Evolutionary conservation across 2,797 vertebrate species (phyloP).

Genomic region (Onychomys leucogaster): DNA sequence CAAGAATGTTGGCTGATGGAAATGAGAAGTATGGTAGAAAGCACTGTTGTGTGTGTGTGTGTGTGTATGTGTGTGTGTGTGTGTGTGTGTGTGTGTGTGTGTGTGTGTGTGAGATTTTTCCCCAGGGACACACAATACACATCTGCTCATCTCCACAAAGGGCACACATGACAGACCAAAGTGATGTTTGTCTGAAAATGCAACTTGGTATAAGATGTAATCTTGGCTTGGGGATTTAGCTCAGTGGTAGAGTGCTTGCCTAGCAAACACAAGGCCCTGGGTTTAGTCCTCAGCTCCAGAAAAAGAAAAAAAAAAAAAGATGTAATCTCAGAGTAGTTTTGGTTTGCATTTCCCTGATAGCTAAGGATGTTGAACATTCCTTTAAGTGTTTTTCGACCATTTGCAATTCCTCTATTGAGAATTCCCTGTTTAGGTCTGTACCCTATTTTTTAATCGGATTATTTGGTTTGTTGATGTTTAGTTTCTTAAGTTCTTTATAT

Average conservation of each 20-base stretch:
- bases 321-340: background rate
- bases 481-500: background rate
- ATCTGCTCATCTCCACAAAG: background rate
- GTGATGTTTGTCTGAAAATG: background rate
- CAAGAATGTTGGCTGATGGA: conserved; percentile 23
- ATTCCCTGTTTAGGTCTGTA: background rate
- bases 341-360: background rate
- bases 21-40: background rate
- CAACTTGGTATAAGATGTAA: background rate
- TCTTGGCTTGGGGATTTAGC: no score
- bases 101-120: background rate
- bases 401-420: background rate
- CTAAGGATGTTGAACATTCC: background rate
- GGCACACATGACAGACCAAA: background rate
- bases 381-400: background rate
- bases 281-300: no score
- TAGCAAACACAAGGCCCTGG: no score
- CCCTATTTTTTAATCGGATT: background rate
- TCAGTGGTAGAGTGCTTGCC: no score
- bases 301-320: no score
- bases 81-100: no score
- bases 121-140: background rate
- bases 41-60: background rate
- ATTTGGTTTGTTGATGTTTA: background rate
- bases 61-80: no score